Percentiles rank a stretch among this genome's conserved stretches.
These are phyloP conservation scores for Nephrotoma appendiculata DNA, from an alignment of 2,888 invertebrate genomes.

Conservation along the genomic window DNA sequence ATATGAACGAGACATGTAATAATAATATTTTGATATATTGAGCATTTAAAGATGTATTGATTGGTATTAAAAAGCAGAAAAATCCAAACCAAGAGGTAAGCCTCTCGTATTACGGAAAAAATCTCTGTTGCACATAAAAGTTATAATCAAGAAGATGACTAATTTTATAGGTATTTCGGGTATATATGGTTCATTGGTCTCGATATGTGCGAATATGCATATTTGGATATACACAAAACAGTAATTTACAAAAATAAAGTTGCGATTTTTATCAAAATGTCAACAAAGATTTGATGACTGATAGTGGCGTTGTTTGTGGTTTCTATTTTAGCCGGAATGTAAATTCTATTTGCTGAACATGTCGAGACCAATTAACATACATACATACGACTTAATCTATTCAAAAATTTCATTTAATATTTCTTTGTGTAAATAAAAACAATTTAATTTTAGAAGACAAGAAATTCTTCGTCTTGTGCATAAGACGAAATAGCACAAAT, in stretches of 20 bases:
- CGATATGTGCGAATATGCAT: neutral
- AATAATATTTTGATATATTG: neutral
- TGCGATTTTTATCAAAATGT: neutral
- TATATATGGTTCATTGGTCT: neutral
- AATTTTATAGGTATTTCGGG: neutral
- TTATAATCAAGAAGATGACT: neutral
- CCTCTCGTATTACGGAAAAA: neutral
- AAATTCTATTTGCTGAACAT: too few species aligned
- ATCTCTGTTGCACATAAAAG: neutral
- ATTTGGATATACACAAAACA: neutral
- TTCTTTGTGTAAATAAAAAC: neutral
- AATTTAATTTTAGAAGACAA: neutral
- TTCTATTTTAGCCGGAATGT: neutral
- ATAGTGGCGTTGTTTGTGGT: neutral
- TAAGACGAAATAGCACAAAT: neutral
- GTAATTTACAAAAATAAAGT: neutral
- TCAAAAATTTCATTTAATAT: neutral
- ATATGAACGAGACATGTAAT: neutral
- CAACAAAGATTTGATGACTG: neutral
- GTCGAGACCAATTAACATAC: neutral
- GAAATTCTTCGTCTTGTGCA: neutral
- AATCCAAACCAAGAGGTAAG: neutral
- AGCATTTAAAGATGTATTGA: neutral
- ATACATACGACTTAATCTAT: neutral
- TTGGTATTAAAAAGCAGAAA: neutral